Evolutionary conservation across 2,888 invertebrate species (phyloP), one percentile per base, ranked within the genome.

Genomic region (Creontiades dilutus): DNA sequence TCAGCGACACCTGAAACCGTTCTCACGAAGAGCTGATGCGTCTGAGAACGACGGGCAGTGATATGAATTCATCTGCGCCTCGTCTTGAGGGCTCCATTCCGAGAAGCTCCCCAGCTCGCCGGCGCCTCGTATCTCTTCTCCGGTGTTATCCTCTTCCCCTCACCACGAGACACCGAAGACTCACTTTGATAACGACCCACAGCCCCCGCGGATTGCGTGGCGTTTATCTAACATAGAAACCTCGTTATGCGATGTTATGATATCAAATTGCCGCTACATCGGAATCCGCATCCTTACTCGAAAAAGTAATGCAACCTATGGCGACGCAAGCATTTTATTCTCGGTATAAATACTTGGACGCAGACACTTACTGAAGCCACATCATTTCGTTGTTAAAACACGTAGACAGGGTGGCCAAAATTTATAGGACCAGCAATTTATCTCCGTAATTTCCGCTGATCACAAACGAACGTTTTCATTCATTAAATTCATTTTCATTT

Each of bases 41-140:
- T 82, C 82, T 52, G 82, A 52, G 82, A 82, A 82, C 82, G 52
- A 16, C 13, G 27, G n/a, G 19, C 46, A 19, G 4, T 78, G 78
- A 37, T 37, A 78, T 78, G 37, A 47, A 78, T 47, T 19, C 78
- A 78, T 68, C 68, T 68, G 68, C 78, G 78, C 82, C 47, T 68
- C 68, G 61, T 9, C 81, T 48, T 48, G 52, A 16, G 52, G 52
- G 19, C 14, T 48, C 27, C 82, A 48, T 82, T 82, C 82, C 52
- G 14, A 82, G 82, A 82, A 82, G 7, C 82, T 27, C 12, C 5
- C 23, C 23, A 19, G 82, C 14, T 46, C 47, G 55, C 5, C 48
- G 82, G 82, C 82, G 82, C 82, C 82, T 52, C 52, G 52, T 82
- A 82, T 82, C 82, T 82, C 52, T 82, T 27, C 48, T 82, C n/a